Evolutionary conservation across 2,113 vertebrate species (phyloP).

Genomic region (Archocentrus centrarchus): DNA sequence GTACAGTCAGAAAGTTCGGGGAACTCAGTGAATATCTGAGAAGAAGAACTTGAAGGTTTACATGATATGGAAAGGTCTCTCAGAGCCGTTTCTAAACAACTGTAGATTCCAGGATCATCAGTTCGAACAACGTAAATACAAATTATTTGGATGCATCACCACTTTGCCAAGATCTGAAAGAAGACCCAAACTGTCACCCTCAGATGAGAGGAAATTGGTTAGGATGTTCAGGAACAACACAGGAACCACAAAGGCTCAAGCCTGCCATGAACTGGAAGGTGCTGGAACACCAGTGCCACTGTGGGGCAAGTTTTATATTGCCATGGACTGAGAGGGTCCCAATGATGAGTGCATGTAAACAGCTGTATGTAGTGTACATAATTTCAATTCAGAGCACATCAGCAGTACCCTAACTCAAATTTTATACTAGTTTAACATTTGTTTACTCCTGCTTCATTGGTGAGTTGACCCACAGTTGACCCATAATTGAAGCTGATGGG

Average conservation of each 20-base stretch:
- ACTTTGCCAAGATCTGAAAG: too few species aligned
- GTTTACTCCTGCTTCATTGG: slow-evolving; percentile 13
- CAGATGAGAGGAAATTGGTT: too few species aligned
- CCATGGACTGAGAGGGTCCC: too few species aligned
- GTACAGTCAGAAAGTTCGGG: neutral
- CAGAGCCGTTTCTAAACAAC: neutral
- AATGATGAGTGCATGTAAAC: neutral
- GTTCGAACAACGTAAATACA: neutral
- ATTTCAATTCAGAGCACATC: neutral
- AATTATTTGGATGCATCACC: neutral
- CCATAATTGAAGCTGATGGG: slow-evolving; percentile 5
- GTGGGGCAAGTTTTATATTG: too few species aligned
- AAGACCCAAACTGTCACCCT: too few species aligned
- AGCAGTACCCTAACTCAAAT: neutral
- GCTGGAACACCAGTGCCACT: too few species aligned
- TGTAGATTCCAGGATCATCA: neutral
- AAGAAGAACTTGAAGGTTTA: neutral
- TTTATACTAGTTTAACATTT: neutral
- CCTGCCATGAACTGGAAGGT: too few species aligned
- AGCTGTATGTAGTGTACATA: neutral
- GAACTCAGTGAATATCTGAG: too few species aligned
- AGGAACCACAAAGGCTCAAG: too few species aligned
- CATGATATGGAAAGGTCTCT: too few species aligned
- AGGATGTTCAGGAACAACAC: too few species aligned
- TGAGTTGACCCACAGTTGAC: slow-evolving; percentile 5